Evolutionary conservation across 2,797 vertebrate genomes (phyloP).

Genomic region (Ciconia nigra): DNA sequence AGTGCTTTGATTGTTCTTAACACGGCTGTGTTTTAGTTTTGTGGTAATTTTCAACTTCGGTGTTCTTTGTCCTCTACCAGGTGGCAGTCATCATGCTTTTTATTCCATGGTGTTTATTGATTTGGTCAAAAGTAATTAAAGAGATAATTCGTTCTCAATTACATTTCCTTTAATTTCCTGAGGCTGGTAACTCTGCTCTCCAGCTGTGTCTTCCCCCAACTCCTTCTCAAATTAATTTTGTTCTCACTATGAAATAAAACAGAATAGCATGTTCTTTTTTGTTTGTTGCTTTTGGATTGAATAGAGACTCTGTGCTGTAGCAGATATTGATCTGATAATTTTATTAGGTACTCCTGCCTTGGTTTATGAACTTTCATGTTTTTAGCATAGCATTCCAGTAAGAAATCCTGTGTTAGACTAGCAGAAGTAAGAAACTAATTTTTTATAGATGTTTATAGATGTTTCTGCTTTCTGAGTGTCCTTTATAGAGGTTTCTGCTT

Average conservation of each 20-base stretch:
- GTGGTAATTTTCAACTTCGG: neutral
- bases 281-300: constrained; percentile 35
- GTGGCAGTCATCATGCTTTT: constrained; percentile 38
- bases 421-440: neutral
- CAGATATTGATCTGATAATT: constrained; percentile 45
- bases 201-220: constrained; percentile 45
- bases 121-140: constrained; percentile 79
- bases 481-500: neutral
- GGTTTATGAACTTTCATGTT: constrained; percentile 32
- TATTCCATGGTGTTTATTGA: constrained; percentile 60
- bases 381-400: constrained; percentile 11
- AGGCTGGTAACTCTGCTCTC: constrained; percentile 65
- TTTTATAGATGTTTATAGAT: neutral
- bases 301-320: constrained; percentile 15
- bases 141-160: constrained; percentile 77
- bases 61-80: constrained; percentile 31
- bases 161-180: constrained; percentile 73
- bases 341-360: constrained; percentile 37
- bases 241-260: constrained; percentile 62
- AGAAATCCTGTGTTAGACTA: neutral
- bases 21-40: neutral
- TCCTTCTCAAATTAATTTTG: constrained; percentile 73
- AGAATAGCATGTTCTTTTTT: constrained; percentile 17
- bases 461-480: neutral
- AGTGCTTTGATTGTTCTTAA: neutral